Conservation (phyloP, 37 sponge, comb jelly and placozoan species). For the Oscarella lobularis region DNA sequence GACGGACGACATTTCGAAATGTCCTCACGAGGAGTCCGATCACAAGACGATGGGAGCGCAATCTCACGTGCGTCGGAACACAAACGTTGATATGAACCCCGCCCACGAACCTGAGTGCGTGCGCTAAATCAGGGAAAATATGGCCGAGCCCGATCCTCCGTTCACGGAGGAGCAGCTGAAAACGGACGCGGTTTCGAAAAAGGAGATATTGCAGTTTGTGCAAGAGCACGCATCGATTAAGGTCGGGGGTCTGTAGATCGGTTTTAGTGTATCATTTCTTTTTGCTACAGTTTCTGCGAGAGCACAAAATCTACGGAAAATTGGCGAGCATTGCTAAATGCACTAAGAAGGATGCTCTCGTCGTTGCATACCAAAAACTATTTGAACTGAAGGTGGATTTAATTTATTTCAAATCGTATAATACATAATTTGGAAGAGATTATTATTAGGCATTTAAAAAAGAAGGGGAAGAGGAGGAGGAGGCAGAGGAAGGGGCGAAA, state of each 20-base stretch:
- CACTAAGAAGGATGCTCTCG: background rate
- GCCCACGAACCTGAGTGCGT: too few relatives aligned
- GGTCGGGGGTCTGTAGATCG: conserved; percentile 8
- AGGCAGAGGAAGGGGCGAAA: background rate
- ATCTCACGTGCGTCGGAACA: too few relatives aligned
- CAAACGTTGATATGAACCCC: too few relatives aligned
- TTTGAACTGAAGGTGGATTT: conserved; percentile 1
- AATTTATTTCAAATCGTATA: background rate
- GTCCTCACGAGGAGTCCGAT: too few relatives aligned
- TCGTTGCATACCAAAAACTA: background rate
- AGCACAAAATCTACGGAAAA: background rate
- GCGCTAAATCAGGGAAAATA: too few relatives aligned
- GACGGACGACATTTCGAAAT: conserved; percentile 71
- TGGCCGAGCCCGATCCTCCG: background rate
- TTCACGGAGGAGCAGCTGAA: conserved; percentile 14
- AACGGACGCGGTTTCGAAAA: conserved; percentile 20
- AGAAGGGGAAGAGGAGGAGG: background rate
- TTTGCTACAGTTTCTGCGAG: conserved; percentile 3
- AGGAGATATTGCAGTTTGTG: conserved; percentile 19
- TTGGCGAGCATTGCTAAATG: conserved; percentile 9
- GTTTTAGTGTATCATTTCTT: background rate
- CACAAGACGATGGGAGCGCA: too few relatives aligned
- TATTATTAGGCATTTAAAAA: background rate
- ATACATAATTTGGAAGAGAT: background rate
- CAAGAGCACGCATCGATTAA: conserved; percentile 23